Base-by-base conservation (phyloP, 1,140 invertebrate species). In the Brachionus koreanus region DNA sequence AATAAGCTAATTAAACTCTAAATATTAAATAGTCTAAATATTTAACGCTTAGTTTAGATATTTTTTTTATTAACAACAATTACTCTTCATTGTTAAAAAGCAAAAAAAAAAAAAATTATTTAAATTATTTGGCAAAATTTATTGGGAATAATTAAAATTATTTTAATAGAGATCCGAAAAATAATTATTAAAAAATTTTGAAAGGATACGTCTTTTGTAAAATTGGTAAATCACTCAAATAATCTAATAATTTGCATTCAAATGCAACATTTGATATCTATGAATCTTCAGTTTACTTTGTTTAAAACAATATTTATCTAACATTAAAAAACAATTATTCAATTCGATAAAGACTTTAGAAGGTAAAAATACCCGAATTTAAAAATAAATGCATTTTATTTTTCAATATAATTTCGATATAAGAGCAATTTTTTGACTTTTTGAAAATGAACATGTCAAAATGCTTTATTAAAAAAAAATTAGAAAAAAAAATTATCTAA, bases 1-100 rank as follows among this genome's bases (percentile, higher is more conserved):
- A 57, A 57, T 57, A 6, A 16, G 19, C 9, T 3, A 57, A 57
- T 19, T 57, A 19, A 57, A 57, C 9, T 25, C 19, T 16, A 25
- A 57, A 57, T 57, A 57, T 57, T 57, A 57, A 57, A 57, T 57
- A 57, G 49, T 25, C 49, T 19, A 57, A 57, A 57, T 57, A 57
- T 57, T 57, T 57, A 25, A 57, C 19, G 49, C 49, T 57, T 57
- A 7, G 19, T 57, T 57, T 19, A 57, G 6, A 16, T 7, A 19
- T 57, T 57, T 57, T n/a, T n/a, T 29, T 29, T 29, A 29, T 29
- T 29, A 2, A 2, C 29, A 29, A 3, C 29, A 29, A 29, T 29
- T 29, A 29, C 3, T 29, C 29, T 29, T 29, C 29, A 29, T 29
- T 29, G 29, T 29, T 29, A 1, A 29, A 29, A n/a, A n/a, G n/a